These are phyloP conservation scores for Erpobdella octoculata DNA, from an alignment of 2,888 invertebrate species.

Conservation along the genomic window DNA sequence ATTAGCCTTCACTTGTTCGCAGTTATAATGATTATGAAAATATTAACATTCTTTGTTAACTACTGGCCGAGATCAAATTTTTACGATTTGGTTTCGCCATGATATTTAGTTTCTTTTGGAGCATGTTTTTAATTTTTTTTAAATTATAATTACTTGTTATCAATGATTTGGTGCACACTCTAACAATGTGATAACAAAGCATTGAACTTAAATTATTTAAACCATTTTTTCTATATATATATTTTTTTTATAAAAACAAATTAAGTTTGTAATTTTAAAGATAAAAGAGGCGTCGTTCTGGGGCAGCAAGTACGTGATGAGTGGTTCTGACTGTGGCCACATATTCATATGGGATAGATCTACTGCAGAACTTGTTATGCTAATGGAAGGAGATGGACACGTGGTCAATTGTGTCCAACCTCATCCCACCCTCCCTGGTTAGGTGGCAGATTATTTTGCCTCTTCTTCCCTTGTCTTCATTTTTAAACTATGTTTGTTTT, in stretches of 20 bases:
- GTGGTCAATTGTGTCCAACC: slow-evolving; percentile 75
- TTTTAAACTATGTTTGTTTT: not conserved
- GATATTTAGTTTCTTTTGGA: no score
- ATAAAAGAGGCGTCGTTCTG: slow-evolving; percentile 79
- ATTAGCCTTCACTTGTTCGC: no score
- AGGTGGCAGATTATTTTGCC: slow-evolving; percentile 6
- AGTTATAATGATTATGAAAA: no score
- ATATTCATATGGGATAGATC: slow-evolving; percentile 73
- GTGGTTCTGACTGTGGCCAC: slow-evolving; percentile 81
- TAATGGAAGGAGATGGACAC: slow-evolving; percentile 72
- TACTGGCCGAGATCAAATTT: no score
- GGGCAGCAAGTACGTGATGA: slow-evolving; percentile 72
- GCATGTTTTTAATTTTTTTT: no score
- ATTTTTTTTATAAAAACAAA: not conserved
- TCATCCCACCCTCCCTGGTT: slow-evolving; percentile 62
- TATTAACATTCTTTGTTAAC: no score
- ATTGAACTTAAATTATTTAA: not conserved
- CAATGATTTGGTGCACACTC: no score
- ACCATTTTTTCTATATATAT: not conserved
- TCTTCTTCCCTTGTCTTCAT: not conserved
- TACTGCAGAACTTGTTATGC: slow-evolving; percentile 65
- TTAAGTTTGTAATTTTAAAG: slow-evolving; percentile 50
- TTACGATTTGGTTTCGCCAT: no score
- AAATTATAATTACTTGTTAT: no score
- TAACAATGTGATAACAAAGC: no score